Conservation (phyloP, 2,113 vertebrate species). For the Gallinago paraguaiae region DNA sequence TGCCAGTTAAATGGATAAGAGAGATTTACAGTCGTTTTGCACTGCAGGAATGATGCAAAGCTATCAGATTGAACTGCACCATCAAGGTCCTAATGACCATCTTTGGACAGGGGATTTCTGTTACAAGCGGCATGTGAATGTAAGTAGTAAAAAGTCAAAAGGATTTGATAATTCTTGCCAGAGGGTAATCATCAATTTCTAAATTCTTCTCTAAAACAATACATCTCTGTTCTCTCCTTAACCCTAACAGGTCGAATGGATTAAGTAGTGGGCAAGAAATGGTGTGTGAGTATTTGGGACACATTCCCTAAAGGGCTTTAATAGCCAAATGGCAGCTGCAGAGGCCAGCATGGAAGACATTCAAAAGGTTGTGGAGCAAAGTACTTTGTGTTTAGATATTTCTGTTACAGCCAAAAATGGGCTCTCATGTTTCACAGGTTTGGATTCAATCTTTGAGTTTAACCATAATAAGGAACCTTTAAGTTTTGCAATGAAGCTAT, state of each 20-base stretch:
- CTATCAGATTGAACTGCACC: not conserved
- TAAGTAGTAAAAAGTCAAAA: not conserved
- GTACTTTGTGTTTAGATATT: not conserved
- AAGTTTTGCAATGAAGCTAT: slow-evolving; percentile 26
- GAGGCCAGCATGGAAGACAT: not conserved
- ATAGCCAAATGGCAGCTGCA: slow-evolving; percentile 21
- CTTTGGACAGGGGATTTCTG: not conserved
- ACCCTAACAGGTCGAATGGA: not conserved
- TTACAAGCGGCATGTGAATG: rapidly evolving
- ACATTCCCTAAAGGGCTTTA: not conserved
- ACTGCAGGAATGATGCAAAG: not conserved
- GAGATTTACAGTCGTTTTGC: not conserved
- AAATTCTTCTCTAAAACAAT: not conserved
- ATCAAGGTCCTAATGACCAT: not conserved
- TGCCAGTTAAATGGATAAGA: not conserved
- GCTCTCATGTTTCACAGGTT: not conserved
- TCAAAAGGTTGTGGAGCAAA: not conserved
- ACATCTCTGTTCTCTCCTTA: not conserved
- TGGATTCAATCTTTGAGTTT: slow-evolving; percentile 41
- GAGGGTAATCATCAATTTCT: not conserved
- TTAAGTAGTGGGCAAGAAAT: slow-evolving; percentile 16
- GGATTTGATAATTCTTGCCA: not conserved
- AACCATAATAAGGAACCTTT: not conserved
- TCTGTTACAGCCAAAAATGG: not conserved
- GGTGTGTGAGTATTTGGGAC: not conserved